Conservation (phyloP, 2,113 vertebrate species). For the Scomber japonicus region DNA sequence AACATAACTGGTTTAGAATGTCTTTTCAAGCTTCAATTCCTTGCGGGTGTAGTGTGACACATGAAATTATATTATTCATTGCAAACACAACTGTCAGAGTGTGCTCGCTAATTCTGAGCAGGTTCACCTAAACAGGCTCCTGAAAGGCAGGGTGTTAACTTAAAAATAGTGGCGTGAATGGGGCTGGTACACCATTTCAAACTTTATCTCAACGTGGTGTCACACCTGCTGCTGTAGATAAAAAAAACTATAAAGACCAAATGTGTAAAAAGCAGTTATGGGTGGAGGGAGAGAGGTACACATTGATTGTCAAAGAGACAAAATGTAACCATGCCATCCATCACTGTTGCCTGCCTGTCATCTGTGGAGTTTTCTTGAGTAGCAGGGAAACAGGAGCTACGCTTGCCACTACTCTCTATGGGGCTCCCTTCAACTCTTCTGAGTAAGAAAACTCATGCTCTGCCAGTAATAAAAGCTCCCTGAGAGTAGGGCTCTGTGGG, state of each 20-base stretch:
- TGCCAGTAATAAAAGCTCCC: slow-evolving; percentile 12
- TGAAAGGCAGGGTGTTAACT: slow-evolving; percentile 3
- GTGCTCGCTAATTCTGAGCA: slow-evolving; percentile 48
- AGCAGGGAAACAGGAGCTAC: slow-evolving; percentile 48
- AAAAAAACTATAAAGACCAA: slow-evolving; percentile 9
- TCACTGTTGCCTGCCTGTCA: slow-evolving; percentile 71
- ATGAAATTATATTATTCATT: slow-evolving; percentile 73
- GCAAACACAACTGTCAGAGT: slow-evolving; percentile 59
- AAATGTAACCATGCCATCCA: slow-evolving; percentile 62
- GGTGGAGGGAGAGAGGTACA: neutral
- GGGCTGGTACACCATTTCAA: slow-evolving; percentile 11
- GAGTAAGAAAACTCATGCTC: neutral
- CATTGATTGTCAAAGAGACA: slow-evolving; percentile 57
- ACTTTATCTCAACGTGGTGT: neutral
- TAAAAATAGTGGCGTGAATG: slow-evolving; percentile 13
- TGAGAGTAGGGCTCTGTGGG: neutral
- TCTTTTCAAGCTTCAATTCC: slow-evolving; percentile 65
- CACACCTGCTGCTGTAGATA: slow-evolving; percentile 37
- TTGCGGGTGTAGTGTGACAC: slow-evolving; percentile 63
- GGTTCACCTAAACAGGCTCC: slow-evolving; percentile 1
- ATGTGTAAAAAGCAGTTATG: neutral
- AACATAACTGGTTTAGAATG: slow-evolving; percentile 63
- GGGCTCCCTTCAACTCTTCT: slow-evolving; percentile 45
- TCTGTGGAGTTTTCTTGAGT: slow-evolving; percentile 59
- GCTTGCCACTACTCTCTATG: slow-evolving; percentile 49